A percentile compares a stretch with the other conserved stretches of the same genome.
Evolutionary conservation across 1,140 invertebrate species (phyloP).

Genomic region (Zaprionus davidi): DNA sequence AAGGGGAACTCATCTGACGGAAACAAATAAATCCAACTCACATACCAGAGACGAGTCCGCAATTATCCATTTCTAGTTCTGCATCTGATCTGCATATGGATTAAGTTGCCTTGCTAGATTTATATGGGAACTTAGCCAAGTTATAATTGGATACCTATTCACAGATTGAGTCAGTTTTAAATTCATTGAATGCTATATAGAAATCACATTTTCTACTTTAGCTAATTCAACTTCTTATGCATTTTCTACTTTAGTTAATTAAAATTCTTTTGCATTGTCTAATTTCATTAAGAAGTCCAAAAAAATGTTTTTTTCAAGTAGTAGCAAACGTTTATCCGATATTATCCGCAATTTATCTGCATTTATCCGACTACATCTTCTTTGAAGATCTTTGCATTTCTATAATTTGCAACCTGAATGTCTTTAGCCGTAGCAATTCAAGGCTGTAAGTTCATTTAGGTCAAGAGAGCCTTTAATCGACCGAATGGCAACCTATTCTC

Average conservation of each 20-base stretch:
- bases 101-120: slow-evolving; percentile 2
- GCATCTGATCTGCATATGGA: slow-evolving; percentile 5
- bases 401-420: neutral
- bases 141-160: no score
- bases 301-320: no score
- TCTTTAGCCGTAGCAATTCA: neutral
- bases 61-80: neutral
- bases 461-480: neutral
- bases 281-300: neutral
- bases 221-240: neutral
- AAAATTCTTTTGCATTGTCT: neutral
- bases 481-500: no score
- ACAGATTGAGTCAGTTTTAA: no score
- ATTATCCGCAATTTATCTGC: neutral
- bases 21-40: slow-evolving; percentile 29
- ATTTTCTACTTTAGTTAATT: neutral
- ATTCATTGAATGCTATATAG: no score
- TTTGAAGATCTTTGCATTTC: neutral
- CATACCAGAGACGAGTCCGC: slow-evolving; percentile 1
- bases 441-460: neutral
- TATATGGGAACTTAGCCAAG: slow-evolving; percentile 2
- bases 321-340: neutral
- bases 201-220: no score
- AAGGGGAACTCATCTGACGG: slow-evolving; percentile 39
- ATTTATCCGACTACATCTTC: neutral